These are phyloP conservation scores for Myanophis thanlyinensis DNA, from an alignment of 2,113 vertebrate genomes.

Conservation along the genomic window DNA sequence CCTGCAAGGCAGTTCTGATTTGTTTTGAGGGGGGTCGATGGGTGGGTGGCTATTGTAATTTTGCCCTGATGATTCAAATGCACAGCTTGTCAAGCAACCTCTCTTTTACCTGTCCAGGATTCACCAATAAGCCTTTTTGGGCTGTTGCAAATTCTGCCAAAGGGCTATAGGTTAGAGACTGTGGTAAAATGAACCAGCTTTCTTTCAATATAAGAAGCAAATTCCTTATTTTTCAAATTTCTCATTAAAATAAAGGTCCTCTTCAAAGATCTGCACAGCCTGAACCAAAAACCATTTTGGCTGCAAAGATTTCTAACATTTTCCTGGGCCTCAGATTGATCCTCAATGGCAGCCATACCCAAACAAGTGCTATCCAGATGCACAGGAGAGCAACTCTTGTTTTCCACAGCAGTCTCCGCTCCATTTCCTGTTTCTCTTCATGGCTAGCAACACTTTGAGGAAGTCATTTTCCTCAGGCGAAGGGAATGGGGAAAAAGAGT, in stretches of 20 bases:
- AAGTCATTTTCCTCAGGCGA: background rate
- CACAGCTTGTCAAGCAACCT: background rate
- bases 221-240: background rate
- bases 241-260: background rate
- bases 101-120: background rate
- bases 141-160: background rate
- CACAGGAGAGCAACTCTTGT: background rate
- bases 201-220: background rate
- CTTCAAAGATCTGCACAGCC: background rate
- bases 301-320: background rate
- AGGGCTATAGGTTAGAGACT: background rate
- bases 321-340: background rate
- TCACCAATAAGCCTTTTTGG: background rate
- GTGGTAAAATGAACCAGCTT: background rate
- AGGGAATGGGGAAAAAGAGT: background rate
- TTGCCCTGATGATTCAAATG: background rate
- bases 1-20: background rate
- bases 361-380: background rate
- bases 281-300: background rate
- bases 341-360: background rate
- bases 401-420: background rate
- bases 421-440: background rate
- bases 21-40: background rate
- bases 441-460: background rate
- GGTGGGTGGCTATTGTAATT: background rate